Conservation (phyloP, 2,888 invertebrate genomes). For the Hirtodrosophila cameraria region DNA sequence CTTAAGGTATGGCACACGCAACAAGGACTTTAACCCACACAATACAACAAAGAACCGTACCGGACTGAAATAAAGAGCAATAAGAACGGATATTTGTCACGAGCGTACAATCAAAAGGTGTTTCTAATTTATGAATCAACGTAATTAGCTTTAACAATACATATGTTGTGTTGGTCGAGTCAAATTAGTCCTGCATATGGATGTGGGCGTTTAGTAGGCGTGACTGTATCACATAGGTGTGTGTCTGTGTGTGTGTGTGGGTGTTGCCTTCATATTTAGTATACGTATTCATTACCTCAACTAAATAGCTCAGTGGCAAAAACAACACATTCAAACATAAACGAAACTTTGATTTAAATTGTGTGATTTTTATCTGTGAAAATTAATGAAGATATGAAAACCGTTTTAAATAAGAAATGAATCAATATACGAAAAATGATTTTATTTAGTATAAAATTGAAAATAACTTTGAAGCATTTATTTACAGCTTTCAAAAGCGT, state of each 20-base stretch:
- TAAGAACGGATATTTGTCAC: slow-evolving; percentile 51
- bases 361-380: slow-evolving; percentile 3
- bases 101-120: slow-evolving; percentile 68
- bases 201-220: not conserved
- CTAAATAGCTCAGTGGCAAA: no score
- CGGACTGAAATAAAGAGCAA: not conserved
- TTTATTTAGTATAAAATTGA: no score
- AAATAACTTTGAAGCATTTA: no score
- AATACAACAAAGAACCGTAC: no score
- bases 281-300: slow-evolving; percentile 47
- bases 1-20: slow-evolving; percentile 26
- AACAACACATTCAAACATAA: slow-evolving; percentile 2
- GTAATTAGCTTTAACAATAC: slow-evolving; percentile 70
- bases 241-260: slow-evolving; percentile 5
- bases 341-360: slow-evolving; percentile 25
- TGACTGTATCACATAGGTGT: slow-evolving; percentile 22
- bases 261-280: slow-evolving; percentile 23
- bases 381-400: not conserved
- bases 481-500: no score
- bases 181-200: slow-evolving; percentile 46
- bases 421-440: no score
- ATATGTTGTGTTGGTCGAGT: slow-evolving; percentile 20
- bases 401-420: no score
- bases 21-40: slow-evolving; percentile 1
- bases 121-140: slow-evolving; percentile 74